Evolutionary conservation across 2,113 vertebrate genomes (phyloP).

Genomic region (Agelaius tricolor): DNA sequence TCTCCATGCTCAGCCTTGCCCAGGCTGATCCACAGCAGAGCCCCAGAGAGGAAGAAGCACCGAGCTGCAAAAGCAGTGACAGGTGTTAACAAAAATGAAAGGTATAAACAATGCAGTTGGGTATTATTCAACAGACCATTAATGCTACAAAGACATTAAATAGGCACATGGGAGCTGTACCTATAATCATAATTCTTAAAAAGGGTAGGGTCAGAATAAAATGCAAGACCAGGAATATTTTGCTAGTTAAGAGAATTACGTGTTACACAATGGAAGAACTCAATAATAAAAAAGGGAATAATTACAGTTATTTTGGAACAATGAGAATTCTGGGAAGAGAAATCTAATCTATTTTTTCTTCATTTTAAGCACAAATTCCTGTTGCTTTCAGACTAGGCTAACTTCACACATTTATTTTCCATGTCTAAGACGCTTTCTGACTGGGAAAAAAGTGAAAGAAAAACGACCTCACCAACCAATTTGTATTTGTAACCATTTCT

Average conservation of each 20-base stretch:
- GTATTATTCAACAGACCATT: neutral
- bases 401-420: neutral
- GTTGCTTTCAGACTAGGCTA: neutral
- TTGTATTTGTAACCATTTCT: neutral
- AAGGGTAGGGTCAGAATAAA: neutral
- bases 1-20: neutral
- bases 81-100: neutral
- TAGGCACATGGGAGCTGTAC: neutral
- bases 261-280: neutral
- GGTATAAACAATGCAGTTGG: neutral
- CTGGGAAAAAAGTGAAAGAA: neutral
- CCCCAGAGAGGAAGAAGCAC: neutral
- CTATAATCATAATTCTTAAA: neutral
- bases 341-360: neutral
- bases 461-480: neutral
- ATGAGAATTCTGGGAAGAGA: conserved; percentile 9
- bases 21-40: neutral
- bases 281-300: neutral
- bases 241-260: conserved; percentile 14
- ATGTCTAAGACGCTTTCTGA: neutral
- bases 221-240: neutral
- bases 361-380: neutral
- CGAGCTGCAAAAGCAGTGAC: neutral
- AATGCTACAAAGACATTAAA: neutral
- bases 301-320: conserved; percentile 55